Percentiles rank a stretch among this genome's conserved stretches.
These are phyloP conservation scores for Phengaris alcon DNA, from an alignment of 2,888 invertebrate genomes.

Conservation along the genomic window DNA sequence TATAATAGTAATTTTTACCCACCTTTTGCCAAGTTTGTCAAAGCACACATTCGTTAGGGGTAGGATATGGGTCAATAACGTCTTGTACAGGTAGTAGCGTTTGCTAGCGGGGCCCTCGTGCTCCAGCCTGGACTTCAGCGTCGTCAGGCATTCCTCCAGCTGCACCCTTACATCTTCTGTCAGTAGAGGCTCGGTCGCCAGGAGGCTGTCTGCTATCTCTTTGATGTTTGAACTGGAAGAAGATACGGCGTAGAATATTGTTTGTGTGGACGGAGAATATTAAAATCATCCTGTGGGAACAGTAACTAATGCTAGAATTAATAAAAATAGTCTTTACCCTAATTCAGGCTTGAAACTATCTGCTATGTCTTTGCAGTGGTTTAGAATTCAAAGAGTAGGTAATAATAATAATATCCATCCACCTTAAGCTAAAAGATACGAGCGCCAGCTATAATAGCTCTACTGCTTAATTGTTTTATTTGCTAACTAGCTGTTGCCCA, in stretches of 20 bases:
- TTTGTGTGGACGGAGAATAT: too few species aligned
- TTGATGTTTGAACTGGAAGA: conserved; percentile 75
- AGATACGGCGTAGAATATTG: background rate
- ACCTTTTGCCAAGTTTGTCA: conserved; percentile 83
- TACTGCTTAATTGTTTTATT: too few species aligned
- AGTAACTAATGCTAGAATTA: too few species aligned
- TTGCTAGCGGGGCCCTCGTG: conserved; percentile 80
- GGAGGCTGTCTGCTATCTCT: conserved; percentile 72
- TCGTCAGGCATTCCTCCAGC: conserved; percentile 80
- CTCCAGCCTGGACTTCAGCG: conserved; percentile 81
- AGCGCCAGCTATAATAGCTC: too few species aligned
- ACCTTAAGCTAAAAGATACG: too few species aligned
- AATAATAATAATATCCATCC: too few species aligned
- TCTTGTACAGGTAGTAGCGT: conserved; percentile 83
- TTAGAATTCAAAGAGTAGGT: too few species aligned
- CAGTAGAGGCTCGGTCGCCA: conserved; percentile 76
- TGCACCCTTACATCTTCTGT: conserved; percentile 79
- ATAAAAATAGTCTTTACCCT: too few species aligned
- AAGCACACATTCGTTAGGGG: conserved; percentile 86
- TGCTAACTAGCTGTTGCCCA: too few species aligned
- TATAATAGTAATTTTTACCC: conserved; percentile 31
- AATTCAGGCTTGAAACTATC: too few species aligned
- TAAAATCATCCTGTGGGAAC: too few species aligned
- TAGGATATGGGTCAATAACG: conserved; percentile 82
- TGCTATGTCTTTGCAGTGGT: too few species aligned